Evolutionary conservation across 2,113 vertebrate species (phyloP).

Genomic region (Myotis lucifugus): DNA sequence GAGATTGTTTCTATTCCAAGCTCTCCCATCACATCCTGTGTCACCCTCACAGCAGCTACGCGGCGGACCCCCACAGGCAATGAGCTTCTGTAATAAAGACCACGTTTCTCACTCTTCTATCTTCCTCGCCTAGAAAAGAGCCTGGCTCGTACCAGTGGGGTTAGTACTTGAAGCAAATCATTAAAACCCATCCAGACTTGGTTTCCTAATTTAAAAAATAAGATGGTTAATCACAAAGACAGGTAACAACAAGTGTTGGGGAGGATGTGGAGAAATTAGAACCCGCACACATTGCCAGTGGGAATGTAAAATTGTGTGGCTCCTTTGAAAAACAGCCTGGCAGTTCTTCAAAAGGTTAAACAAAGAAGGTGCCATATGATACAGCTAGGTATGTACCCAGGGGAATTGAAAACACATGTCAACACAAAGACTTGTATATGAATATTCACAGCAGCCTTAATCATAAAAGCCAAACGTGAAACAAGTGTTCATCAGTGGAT

Average conservation of each 20-base stretch:
- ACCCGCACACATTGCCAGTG: background rate
- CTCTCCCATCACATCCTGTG: background rate
- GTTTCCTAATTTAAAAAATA: slow-evolving; percentile 15
- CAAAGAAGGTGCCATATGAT: background rate
- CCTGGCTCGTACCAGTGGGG: background rate
- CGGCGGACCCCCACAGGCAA: background rate
- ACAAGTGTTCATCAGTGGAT: background rate
- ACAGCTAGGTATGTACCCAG: background rate
- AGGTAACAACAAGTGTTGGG: background rate
- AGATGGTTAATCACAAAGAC: background rate
- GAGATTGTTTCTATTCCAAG: background rate
- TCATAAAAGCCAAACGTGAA: background rate
- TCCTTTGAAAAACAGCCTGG: background rate
- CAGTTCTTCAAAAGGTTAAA: slow-evolving; percentile 35
- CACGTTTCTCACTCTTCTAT: background rate
- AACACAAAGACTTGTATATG: background rate
- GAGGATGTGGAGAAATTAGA: background rate
- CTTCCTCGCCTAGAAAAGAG: background rate
- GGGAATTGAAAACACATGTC: slow-evolving; percentile 6
- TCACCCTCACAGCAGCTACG: background rate
- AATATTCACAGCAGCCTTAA: background rate
- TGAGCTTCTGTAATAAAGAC: background rate
- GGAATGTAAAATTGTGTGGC: background rate
- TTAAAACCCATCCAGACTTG: background rate
- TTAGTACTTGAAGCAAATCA: background rate